Percentiles rank a stretch among this genome's conserved stretches.
phyloP scores from a whole-genome alignment of 2,888 invertebrate genomes.

The Osedax fenrisi region DNA sequence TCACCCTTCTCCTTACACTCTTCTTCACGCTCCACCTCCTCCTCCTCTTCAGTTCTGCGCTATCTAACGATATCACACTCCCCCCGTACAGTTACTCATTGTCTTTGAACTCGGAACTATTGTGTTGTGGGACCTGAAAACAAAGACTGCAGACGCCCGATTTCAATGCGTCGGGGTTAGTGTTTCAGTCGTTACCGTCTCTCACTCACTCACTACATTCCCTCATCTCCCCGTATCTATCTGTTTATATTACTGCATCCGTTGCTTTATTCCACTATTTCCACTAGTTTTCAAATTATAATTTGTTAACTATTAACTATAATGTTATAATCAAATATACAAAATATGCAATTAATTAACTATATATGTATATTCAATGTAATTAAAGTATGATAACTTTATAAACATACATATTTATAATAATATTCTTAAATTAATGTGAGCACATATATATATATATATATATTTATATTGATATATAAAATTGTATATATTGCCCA shows the following conservation, averaged over 20 bases:
- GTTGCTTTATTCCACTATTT: not conserved
- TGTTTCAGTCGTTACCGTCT: not conserved
- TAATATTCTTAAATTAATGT: no score
- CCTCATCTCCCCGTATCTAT: not conserved
- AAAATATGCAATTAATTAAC: no score
- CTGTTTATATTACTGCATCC: not conserved
- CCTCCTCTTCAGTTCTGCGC: no score
- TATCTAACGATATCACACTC: no score
- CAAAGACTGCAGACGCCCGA: slow-evolving; percentile 65
- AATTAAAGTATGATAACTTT: no score
- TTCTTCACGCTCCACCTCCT: not conserved
- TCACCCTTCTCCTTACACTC: not conserved
- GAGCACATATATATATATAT: no score
- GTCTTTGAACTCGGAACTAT: slow-evolving; percentile 87
- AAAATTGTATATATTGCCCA: no score
- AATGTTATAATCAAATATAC: no score
- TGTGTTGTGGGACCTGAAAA: slow-evolving; percentile 86
- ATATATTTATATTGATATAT: no score
- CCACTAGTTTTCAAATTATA: not conserved
- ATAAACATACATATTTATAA: no score
- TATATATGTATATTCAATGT: no score
- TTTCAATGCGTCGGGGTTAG: slow-evolving; percentile 48
- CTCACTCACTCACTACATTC: not conserved
- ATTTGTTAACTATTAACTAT: no score
- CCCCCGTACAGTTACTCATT: slow-evolving; percentile 83